Conservation (phyloP, 1,140 invertebrate genomes). For the Dendroctonus ponderosae region DNA sequence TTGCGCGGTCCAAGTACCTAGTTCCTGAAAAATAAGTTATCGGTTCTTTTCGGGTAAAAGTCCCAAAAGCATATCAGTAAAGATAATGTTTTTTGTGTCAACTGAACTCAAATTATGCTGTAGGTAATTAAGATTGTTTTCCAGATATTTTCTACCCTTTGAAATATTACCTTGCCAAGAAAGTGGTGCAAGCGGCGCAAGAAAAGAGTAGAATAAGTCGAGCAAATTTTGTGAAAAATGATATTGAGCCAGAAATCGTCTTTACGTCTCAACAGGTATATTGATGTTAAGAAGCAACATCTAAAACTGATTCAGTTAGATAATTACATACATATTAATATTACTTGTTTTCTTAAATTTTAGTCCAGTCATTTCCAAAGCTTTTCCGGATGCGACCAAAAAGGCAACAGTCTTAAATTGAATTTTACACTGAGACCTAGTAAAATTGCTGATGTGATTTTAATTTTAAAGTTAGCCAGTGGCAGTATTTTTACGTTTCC, state of each 20-base stretch:
- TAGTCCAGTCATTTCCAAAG: slow-evolving; percentile 29
- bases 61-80: too few relatives aligned
- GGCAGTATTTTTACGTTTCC: slow-evolving; percentile 38
- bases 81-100: too few relatives aligned
- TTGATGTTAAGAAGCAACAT: background rate
- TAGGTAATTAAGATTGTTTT: background rate
- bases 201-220: slow-evolving; percentile 12
- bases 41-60: too few relatives aligned
- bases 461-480: slow-evolving; percentile 33
- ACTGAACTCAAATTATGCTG: too few relatives aligned
- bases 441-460: slow-evolving; percentile 35
- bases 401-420: slow-evolving; percentile 37
- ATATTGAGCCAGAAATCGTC: slow-evolving; percentile 17
- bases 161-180: slow-evolving; percentile 33
- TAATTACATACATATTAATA: background rate
- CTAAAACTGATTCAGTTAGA: background rate
- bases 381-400: slow-evolving; percentile 37
- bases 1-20: too few relatives aligned
- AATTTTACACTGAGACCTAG: slow-evolving; percentile 32
- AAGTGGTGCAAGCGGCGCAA: slow-evolving; percentile 24
- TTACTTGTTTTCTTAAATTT: slow-evolving; percentile 21
- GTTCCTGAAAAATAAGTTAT: too few relatives aligned
- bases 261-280: slow-evolving; percentile 24
- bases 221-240: slow-evolving; percentile 9
- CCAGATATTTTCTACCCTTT: slow-evolving; percentile 38